Conservation (phyloP, 2,888 invertebrate genomes). For the Caenorhabditis uteleia region DNA sequence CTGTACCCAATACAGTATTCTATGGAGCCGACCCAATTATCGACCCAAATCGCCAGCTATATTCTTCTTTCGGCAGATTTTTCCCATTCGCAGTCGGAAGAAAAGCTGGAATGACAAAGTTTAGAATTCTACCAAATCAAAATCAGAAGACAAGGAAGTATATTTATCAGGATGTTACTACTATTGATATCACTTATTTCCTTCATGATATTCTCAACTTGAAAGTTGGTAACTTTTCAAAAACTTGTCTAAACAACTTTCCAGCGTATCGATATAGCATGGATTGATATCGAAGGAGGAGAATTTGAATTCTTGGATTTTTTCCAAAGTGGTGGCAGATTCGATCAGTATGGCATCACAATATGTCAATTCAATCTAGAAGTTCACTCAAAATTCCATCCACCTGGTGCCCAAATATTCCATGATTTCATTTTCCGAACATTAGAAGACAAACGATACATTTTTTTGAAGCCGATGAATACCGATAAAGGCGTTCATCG, state of each 20-base stretch:
- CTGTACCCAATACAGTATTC: too few species aligned
- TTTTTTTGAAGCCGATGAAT: constrained; percentile 1
- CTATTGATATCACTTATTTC: constrained; percentile 22
- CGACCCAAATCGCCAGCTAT: constrained; percentile 27
- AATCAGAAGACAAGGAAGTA: constrained; percentile 17
- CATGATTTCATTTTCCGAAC: neutral
- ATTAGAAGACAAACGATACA: neutral
- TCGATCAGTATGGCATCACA: too few species aligned
- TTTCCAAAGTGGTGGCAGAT: too few species aligned
- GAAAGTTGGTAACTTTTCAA: neutral
- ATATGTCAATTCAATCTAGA: constrained; percentile 3
- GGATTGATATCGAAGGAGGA: constrained; percentile 5
- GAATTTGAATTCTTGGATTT: too few species aligned
- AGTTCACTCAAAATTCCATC: neutral
- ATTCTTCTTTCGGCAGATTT: constrained; percentile 28
- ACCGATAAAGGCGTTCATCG: neutral
- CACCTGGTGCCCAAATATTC: neutral
- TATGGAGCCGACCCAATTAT: constrained; percentile 38
- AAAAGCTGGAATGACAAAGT: constrained; percentile 9
- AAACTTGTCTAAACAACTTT: too few species aligned
- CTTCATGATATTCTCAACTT: neutral
- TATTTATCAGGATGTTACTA: constrained; percentile 14
- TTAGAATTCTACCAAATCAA: constrained; percentile 10
- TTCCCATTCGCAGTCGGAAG: constrained; percentile 34
- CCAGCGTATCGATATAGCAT: too few species aligned